Evolutionary conservation across 2,797 vertebrate genomes (phyloP), one percentile per base, ranked within the genome.

Genomic region (Chaunax sp.): DNA sequence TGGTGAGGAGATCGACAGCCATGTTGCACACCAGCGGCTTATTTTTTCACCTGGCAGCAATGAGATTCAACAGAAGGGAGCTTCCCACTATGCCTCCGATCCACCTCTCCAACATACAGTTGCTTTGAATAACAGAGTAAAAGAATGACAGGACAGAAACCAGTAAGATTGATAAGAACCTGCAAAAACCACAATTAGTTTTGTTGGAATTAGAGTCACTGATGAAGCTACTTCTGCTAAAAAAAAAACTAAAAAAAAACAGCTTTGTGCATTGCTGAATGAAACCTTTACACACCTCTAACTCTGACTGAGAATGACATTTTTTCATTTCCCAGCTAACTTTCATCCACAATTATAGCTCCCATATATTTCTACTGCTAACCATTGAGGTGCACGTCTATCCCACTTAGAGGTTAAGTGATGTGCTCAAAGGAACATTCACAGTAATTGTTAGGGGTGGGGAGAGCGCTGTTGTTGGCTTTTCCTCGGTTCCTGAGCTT

Each of bases 401-500:
- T 49, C 51, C 19, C 18, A 68, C 41, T 25, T 30, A 37, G 64
- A 38, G 59, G 23, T 60, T 49, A 53, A 58, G 53, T 47, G 35
- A 43, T 58, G 64, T 77, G 63, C 63, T 68, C 19, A 67, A 59
- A 60, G 62, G 52, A 51, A 57, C 22, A 57, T 58, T 63, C 54
- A 64, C 37, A 47, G 19, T 49, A 72, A 58, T 43, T 64, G 45
- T 51, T 30, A 28, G 43, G 46, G 43, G 47, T 56, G 25, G 22
- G 18, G 4, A 58, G 30, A 53, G 19, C 16, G n/a, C 15, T 58
- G n/a, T 33, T 38, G 55, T 65, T 22, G 20, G 44, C 13, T 45
- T 51, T 22, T 60, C 50, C 44, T 53, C 23, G 0, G 19, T 56
- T 60, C 19, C 37, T 26, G 59, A 54, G 59, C 69, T 51, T 33